Conservation (phyloP, 2,888 invertebrate species). For the Anthrax anthrax region DNA sequence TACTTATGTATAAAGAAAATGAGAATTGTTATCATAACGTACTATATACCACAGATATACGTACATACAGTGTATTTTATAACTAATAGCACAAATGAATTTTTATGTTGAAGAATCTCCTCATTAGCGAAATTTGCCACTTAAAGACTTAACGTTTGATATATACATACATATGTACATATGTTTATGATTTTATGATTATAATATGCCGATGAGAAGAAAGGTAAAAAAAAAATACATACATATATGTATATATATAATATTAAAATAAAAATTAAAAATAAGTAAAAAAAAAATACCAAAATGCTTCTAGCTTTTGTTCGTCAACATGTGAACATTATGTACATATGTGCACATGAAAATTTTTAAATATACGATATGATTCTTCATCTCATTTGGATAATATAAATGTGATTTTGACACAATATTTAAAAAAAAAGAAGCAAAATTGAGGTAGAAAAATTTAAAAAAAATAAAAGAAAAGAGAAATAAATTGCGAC, state of each 20-base stretch:
- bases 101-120: conserved; percentile 3
- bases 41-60: too few species aligned
- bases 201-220: not conserved
- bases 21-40: not conserved
- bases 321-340: too few species aligned
- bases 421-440: not conserved
- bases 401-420: not conserved
- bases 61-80: too few species aligned
- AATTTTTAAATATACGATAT: not conserved
- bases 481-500: too few species aligned
- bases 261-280: too few species aligned
- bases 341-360: too few species aligned
- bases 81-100: too few species aligned
- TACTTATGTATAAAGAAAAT: too few species aligned
- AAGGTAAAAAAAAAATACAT: not conserved
- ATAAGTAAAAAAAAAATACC: too few species aligned
- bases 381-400: not conserved
- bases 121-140: conserved; percentile 12
- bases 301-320: not conserved
- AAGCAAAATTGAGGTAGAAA: not conserved
- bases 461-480: not conserved
- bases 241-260: too few species aligned
- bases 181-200: not conserved
- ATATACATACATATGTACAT: not conserved
- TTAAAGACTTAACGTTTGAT: conserved; percentile 1